Evolutionary conservation across 2,888 invertebrate species (phyloP), one percentile per base, ranked within the genome.

Genomic region (Zootermopsis nevadensis): DNA sequence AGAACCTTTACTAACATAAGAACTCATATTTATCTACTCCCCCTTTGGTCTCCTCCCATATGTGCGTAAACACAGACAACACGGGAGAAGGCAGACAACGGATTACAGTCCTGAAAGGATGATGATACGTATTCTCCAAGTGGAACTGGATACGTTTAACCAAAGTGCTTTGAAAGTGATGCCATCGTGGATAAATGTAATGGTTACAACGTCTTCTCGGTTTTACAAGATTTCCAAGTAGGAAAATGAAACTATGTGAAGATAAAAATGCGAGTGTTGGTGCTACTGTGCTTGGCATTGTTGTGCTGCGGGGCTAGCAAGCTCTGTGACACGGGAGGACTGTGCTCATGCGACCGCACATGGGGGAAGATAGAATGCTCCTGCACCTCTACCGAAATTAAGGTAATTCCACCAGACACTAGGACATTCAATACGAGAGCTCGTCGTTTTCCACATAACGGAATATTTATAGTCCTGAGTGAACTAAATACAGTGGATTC

Each of bases 251-350:
- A 48, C 48, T 19, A 19, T 48, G 19, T 42, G 3, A 48, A 1
- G 48, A 48, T n/a, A 74, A 74, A 12, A 33, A 74, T 74, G 74
- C 74, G 74, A 74, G 42, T 74, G 35, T 74, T 74, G 24, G 74
- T 74, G 74, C n/a, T 74, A 8, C 35, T 74, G 35, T 74, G 4
- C 24, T 3, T 74, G 31, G 24, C 74, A 74, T 74, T 74, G 38
- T 74, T 74, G 74, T n/a, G 38, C 38, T 22, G n/a, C n/a, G 38
- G 6, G 6, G 35, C 31, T 0, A 1, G 8, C 6, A 33, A 69
- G 33, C 79, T 79, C 8, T 79, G 79, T 15, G 79, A 79, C 38
- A 24, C 60, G 3, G 33, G 22, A 19, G 79, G 66, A 1, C 55
- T 38, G 0, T 79, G 79, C 35, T 35, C 79, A 1, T 79, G 79